Conservation (phyloP, 2,113 vertebrate species). For the Spermophilus dauricus region DNA sequence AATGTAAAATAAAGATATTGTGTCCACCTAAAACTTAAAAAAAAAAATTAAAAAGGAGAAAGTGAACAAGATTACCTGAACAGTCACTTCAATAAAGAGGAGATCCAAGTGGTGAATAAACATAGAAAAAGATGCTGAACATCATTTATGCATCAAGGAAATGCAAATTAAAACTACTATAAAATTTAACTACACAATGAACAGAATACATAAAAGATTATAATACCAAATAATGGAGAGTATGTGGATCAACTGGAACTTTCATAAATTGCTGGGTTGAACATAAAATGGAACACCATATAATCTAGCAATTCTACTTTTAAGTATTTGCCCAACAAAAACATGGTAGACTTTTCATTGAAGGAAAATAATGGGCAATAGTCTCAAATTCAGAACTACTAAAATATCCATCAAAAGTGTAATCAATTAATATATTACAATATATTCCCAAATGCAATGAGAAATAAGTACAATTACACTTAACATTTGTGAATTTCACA, state of each 20-base stretch:
- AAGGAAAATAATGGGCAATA: background rate
- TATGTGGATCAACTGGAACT: background rate
- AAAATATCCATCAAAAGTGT: background rate
- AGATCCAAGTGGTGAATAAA: background rate
- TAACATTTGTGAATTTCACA: background rate
- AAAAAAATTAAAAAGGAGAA: background rate
- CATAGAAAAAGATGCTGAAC: background rate
- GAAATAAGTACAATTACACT: conserved; percentile 35
- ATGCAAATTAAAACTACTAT: background rate
- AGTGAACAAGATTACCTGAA: background rate
- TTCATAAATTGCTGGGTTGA: background rate
- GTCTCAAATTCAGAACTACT: background rate
- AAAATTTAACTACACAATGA: background rate
- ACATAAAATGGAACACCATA: background rate
- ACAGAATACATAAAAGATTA: conserved; percentile 29
- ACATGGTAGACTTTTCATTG: background rate
- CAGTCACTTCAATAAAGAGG: background rate
- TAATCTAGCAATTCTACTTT: background rate
- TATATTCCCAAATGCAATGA: conserved; percentile 11
- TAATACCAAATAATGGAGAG: background rate
- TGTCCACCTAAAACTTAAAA: background rate
- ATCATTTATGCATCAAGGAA: background rate
- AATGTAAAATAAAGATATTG: background rate
- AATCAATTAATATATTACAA: conserved; percentile 11
- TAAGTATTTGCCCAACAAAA: conserved; percentile 8